Evolutionary conservation across 2,113 vertebrate species (phyloP), one percentile per base, ranked within the genome.

Genomic region (Dipodomys spectabilis): DNA sequence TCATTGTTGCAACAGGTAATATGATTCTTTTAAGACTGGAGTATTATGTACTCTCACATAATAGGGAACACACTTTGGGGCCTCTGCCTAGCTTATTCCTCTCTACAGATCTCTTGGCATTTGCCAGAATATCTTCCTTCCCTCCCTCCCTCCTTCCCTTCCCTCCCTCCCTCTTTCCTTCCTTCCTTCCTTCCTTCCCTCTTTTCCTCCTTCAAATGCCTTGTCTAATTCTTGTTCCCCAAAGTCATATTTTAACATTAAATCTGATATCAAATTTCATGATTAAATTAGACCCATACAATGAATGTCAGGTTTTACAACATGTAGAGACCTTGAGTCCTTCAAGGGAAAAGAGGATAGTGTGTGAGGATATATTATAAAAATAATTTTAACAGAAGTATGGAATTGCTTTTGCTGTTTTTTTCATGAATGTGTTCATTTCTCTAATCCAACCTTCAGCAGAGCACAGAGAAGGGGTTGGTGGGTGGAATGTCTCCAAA

Each of bases 191-290:
- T 35, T 2, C 15, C 11, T 12, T 4, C 11, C 10, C 53, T 57
- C 53, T 57, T 57, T 10, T 7, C 30, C 5, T 18, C 8, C 22
- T 18, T 44, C 32, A 25, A 19, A 35, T 45, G 64, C 44, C 53
- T 32, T 44, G 2, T 18, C 12, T 73, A 64, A 86, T 68, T 67
- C 30, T 62, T 96, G 94, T 89, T 96, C 73, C 45, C 53, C 5
- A 84, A 92, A 88, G 68, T 92, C 45, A 72, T 13, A 35, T 89
- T 92, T 80, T 7, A 35, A 68, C 12, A 75, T 91, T 79, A 91
- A 94, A 75, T 67, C 2, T 60, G 53, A 69, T 81, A 39, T 72
- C 67, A 68, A 68, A 89, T 86, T 53, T 86, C 65, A 69, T 78
- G 2, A 75, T 85, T 82, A 88, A 77, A 83, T 88, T 32, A 67